A percentile compares a stretch with the other conserved stretches of the same genome.
Conservation (phyloP, 2,888 invertebrate species). For the Microplitis manilae region DNA sequence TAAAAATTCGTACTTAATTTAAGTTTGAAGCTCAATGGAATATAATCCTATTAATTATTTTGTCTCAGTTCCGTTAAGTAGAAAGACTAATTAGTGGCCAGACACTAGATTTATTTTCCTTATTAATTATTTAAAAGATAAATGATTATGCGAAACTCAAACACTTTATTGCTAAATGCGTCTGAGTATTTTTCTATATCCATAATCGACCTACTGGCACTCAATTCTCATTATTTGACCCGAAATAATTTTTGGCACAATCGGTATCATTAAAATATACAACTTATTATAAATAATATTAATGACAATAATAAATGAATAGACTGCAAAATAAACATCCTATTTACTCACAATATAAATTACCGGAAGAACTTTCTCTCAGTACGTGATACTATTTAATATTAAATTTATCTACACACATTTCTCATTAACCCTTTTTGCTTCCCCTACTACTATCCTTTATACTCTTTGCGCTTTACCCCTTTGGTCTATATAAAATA, state of each 20-base stretch:
- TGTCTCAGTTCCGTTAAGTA: conserved; percentile 2
- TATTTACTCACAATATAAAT: background rate
- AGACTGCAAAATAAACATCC: background rate
- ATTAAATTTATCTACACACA: background rate
- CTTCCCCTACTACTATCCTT: background rate
- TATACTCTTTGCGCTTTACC: background rate
- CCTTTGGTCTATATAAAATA: background rate
- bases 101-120: background rate
- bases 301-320: background rate
- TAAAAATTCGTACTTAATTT: too few relatives aligned
- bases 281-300: background rate
- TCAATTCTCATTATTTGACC: too few relatives aligned
- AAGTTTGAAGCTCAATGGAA: too few relatives aligned
- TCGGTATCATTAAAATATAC: too few relatives aligned
- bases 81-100: background rate
- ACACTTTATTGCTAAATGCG: background rate
- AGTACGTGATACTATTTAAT: background rate
- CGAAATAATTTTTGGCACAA: too few relatives aligned
- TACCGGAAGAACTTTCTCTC: background rate
- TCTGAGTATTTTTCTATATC: background rate
- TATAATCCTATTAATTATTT: background rate
- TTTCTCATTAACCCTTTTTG: background rate
- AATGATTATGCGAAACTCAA: background rate
- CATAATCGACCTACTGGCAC: background rate
- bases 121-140: background rate